These are phyloP conservation scores for Parazoanthus atlanticus DNA, from an alignment of 92 coral and sea anemone genomes.

Conservation along the genomic window DNA sequence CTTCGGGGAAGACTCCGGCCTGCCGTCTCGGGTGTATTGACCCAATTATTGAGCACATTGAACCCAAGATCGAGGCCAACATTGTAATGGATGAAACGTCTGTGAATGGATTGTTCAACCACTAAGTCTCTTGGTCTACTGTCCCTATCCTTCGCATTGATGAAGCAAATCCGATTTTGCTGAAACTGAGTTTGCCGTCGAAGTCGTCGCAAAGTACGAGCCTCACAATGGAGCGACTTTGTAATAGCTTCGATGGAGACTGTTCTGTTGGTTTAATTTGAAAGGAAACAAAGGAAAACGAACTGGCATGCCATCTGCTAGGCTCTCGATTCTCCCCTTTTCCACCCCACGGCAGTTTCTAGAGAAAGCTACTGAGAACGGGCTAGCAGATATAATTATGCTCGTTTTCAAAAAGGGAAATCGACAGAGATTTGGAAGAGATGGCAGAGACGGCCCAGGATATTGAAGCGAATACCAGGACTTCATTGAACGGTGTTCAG, in stretches of 20 bases:
- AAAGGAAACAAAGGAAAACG: conserved; percentile 68
- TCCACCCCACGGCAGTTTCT: conserved; percentile 62
- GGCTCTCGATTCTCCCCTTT: conserved; percentile 50
- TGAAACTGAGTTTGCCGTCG: conserved; percentile 46
- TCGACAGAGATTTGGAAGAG: conserved; percentile 41
- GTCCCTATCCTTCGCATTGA: conserved; percentile 67
- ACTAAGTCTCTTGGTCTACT: conserved; percentile 45
- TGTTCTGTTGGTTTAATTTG: conserved; percentile 66
- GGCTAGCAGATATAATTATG: conserved; percentile 40
- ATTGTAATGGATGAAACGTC: conserved; percentile 64
- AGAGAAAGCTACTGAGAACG: conserved; percentile 49
- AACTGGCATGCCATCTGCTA: conserved; percentile 60
- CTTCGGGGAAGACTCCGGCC: conserved; percentile 52
- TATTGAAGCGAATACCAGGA: conserved; percentile 21
- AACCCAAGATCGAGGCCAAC: conserved; percentile 55
- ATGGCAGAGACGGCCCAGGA: conserved; percentile 29
- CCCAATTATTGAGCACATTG: not conserved
- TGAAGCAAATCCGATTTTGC: conserved; percentile 68
- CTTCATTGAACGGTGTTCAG: conserved; percentile 43
- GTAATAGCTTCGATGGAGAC: conserved; percentile 69
- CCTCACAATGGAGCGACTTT: conserved; percentile 60
- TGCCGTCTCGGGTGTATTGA: not conserved
- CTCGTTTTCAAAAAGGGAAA: conserved; percentile 48
- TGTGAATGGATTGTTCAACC: conserved; percentile 66
- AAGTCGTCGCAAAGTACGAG: conserved; percentile 29